Base-by-base conservation (phyloP, 2,888 invertebrate genomes). In the Sesamia inferens region DNA sequence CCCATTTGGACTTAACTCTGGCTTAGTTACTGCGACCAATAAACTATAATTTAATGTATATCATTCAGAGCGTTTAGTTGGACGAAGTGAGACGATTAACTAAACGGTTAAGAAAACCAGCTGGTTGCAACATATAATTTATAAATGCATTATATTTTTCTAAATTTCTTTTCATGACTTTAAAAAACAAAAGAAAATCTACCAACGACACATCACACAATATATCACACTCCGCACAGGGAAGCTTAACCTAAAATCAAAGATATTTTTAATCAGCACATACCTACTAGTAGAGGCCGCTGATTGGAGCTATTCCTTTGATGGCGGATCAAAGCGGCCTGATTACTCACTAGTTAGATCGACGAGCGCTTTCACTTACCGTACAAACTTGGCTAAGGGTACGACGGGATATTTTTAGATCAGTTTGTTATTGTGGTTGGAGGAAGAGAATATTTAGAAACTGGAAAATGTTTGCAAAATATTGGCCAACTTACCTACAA, bases 281-380 rank as follows among this genome's bases (percentile, higher is more conserved):
- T 79, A 78, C 63, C 76, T 68, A 79, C 55, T 73, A 62, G 51
- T 57, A 75, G 63, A 70, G 68, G 7, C 57, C 80, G 84, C 85
- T 91, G 90, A 91, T 89, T 90, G 87, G 87, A 83, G 85, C 81
- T 84, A 75, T 85, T 83, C 87, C 91, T 92, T 91, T 91, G 91
- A 92, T 84, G 87, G 74, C 74, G 83, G 88, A 91, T 92, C 92
- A 92, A 92, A 92, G 92, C 84, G 83, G 76, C 68, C 82, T 90
- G 89, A 91, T 91, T 89, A 90, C 90, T 79, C 81, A 71, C 73
- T 83, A 83, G 81, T 81, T 81, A 83, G 83, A 76, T 76, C 63
- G 70, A 48, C 61, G 80, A 71, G 63, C 71, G 63, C 79, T 79
- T 83, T 79, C 83, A 80, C 76, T 81, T 68, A 68, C 70, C 58